A percentile compares a stretch with the other conserved stretches of the same genome.
phyloP scores from a whole-genome alignment of 1,140 invertebrate genomes.

The Hylyphantes graminicola region DNA sequence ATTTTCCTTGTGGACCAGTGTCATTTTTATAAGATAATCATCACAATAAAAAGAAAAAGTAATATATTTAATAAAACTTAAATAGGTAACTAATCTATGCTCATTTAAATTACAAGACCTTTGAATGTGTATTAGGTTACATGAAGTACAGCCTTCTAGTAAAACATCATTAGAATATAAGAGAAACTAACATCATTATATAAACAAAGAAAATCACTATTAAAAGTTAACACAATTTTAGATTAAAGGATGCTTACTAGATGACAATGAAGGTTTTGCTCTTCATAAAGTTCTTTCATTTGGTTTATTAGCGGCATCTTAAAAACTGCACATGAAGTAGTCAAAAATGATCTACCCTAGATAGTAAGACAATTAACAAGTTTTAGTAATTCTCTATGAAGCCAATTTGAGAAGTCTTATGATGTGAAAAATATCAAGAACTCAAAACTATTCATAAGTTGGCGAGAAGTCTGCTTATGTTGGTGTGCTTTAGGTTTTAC shows the following conservation, averaged over 20 bases:
- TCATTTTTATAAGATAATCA: no score
- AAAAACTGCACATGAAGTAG: constrained; percentile 28
- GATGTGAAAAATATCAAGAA: no score
- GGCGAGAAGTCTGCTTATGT: no score
- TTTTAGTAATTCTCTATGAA: neutral
- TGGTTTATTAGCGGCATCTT: neutral
- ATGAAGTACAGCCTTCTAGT: neutral
- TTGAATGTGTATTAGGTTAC: neutral
- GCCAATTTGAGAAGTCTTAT: no score
- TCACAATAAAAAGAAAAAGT: no score
- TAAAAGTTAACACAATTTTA: no score
- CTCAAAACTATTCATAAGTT: no score
- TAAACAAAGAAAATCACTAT: neutral
- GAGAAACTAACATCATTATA: neutral
- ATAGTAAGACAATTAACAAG: neutral
- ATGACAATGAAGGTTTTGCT: constrained; percentile 30
- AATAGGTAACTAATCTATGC: no score
- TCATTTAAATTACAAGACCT: no score
- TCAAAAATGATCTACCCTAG: constrained; percentile 30
- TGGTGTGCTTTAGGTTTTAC: no score
- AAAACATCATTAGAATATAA: neutral
- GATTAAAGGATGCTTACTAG: constrained; percentile 8
- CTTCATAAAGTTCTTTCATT: constrained; percentile 13
- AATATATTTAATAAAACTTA: no score
- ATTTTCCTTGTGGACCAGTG: no score